Percentiles rank a stretch among this genome's conserved stretches.
Conservation (phyloP, 2,888 invertebrate species). For the Philereme transversata region DNA sequence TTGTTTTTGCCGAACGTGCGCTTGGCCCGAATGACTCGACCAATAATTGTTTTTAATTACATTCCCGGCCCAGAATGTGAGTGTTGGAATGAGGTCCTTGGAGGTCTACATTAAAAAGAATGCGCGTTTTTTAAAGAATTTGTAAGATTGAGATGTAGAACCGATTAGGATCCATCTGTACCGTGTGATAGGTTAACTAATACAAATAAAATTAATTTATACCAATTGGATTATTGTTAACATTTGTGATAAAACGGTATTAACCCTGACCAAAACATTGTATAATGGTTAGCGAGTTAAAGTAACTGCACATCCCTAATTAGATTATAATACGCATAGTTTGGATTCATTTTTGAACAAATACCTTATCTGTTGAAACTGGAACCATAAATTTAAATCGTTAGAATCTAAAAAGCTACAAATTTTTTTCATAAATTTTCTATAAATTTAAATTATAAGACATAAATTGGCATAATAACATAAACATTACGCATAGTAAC, state of each 20-base stretch:
- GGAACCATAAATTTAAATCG: not conserved
- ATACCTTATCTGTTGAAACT: not conserved
- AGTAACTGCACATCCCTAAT: not conserved
- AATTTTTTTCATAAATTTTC: no score
- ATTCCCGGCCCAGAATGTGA: slow-evolving; percentile 59
- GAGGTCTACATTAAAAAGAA: slow-evolving; percentile 3
- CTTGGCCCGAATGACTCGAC: slow-evolving; percentile 28
- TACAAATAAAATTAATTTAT: slow-evolving; percentile 13
- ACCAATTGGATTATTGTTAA: slow-evolving; percentile 23
- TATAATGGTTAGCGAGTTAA: slow-evolving; percentile 13
- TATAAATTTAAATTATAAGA: no score
- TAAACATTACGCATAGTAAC: no score
- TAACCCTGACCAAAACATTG: slow-evolving; percentile 34
- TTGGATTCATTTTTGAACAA: slow-evolving; percentile 10
- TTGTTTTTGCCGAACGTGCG: not conserved
- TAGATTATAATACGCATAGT: not conserved
- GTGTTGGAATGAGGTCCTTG: slow-evolving; percentile 19
- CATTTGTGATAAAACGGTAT: slow-evolving; percentile 31
- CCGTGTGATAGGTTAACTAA: slow-evolving; percentile 17
- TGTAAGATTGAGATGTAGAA: slow-evolving; percentile 7
- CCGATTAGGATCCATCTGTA: not conserved
- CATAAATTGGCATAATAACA: no score
- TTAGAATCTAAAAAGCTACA: no score
- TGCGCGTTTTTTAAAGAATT: not conserved
- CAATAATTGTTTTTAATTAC: slow-evolving; percentile 53